Base-by-base conservation (phyloP, 2,888 invertebrate species). In the Osedax frankpressi region DNA sequence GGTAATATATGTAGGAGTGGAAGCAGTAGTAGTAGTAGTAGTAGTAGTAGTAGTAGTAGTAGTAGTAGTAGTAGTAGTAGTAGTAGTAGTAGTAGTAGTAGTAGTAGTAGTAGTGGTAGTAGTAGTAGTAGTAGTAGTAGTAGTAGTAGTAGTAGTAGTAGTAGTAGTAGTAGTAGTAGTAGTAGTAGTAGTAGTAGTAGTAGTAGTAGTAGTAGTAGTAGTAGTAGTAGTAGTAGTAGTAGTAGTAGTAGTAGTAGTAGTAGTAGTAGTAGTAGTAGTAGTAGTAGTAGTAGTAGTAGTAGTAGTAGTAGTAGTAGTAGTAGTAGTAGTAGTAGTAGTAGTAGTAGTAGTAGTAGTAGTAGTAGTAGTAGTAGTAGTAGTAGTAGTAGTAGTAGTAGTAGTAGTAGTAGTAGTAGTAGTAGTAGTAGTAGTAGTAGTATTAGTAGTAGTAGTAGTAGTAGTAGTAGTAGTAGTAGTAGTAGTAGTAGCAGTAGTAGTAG, bases 381-480 rank as follows among this genome's bases (percentile, higher is more conserved):
- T 68, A 68, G 68, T 68, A 68, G 68, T 68, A 68, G 68, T 1
- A 68, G 68, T 68, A 68, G 68, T 68, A 68, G 68, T 68, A 68
- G 68, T 68, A 68, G 68, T 68, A 68, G 14, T 67, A 67, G 68
- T 67, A 67, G 14, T 67, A 67, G 14, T 67, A 67, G 68, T 67
- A 67, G 68, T 67, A 67, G 68, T 67, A 67, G 68, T 14, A 67
- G 68, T 67, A 67, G 68, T 14, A 67, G 68, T 67, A 67, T 24
- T 14, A 67, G 68, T 67, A 67, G 68, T 14, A 67, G 68, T 67
- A 67, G 68, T 11, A 67, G 68, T 67, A 67, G 68, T 11, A 14
- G 68, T 11, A 67, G 68, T 11, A 67, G 68, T 11, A 67, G 68
- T 11, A 67, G 68, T 67, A 67, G 68, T 11, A 67, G 68, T 67